Evolutionary conservation across 2,888 invertebrate genomes (phyloP).

Genomic region (Trachelus stipa): DNA sequence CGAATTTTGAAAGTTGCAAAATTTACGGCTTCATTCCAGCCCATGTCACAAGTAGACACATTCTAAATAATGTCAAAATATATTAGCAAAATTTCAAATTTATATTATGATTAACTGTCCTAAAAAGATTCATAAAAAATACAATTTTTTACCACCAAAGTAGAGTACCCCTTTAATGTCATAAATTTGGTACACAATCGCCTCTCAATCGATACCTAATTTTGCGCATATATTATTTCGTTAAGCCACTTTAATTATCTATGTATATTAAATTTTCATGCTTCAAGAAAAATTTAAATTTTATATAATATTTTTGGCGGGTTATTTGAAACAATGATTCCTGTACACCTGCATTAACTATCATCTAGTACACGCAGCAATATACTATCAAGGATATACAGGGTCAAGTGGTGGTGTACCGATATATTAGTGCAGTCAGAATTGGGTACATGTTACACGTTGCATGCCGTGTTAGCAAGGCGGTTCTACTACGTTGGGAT

Average conservation of each 20-base stretch:
- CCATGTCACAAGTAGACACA: background rate
- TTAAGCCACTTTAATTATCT: background rate
- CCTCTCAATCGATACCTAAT: background rate
- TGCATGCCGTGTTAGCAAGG: background rate
- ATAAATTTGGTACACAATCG: background rate
- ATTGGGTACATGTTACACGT: background rate
- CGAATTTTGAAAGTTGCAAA: too few relatives aligned
- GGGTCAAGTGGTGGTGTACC: background rate
- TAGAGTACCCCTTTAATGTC: background rate
- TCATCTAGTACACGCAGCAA: background rate
- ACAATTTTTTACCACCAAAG: background rate
- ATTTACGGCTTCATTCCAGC: too few relatives aligned
- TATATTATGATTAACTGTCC: background rate
- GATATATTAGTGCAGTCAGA: background rate
- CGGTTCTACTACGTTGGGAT: background rate
- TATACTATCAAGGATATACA: background rate
- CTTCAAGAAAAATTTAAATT: background rate
- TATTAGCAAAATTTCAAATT: background rate
- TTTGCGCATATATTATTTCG: background rate
- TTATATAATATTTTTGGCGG: background rate
- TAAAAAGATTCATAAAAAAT: too few relatives aligned
- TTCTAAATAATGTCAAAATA: background rate
- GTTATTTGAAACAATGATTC: background rate
- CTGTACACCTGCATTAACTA: background rate
- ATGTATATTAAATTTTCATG: background rate